Evolutionary conservation across 2,113 vertebrate genomes (phyloP).

Genomic region (Motacilla tschutschensis): DNA sequence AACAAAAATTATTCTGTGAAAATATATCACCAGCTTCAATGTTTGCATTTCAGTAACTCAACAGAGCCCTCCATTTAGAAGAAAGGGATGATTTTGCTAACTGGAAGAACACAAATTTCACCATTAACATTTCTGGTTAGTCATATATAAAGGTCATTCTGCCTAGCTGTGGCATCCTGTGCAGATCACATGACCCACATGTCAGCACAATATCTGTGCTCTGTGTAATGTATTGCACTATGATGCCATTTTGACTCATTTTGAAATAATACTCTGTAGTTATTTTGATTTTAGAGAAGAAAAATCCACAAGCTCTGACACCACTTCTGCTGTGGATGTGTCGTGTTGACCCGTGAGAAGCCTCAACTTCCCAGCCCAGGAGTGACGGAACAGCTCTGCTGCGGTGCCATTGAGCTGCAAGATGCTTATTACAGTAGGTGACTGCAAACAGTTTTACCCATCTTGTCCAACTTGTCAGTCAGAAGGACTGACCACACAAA

Average conservation of each 20-base stretch:
- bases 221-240: not conserved
- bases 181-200: not conserved
- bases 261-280: not conserved
- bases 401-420: not conserved
- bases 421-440: not conserved
- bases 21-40: not conserved
- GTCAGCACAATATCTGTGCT: not conserved
- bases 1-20: not conserved
- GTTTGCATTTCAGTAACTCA: not conserved
- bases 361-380: not conserved
- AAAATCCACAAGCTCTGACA: not conserved
- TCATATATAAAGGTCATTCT: not conserved
- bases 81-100: not conserved
- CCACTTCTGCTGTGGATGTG: not conserved
- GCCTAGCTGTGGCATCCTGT: not conserved
- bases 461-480: not conserved
- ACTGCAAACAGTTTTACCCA: not conserved
- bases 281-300: not conserved
- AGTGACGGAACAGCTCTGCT: not conserved
- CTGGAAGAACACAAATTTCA: not conserved
- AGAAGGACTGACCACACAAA: not conserved
- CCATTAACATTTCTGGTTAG: not conserved
- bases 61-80: not conserved
- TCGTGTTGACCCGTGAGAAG: accelerated
- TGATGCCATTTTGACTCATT: not conserved